Evolutionary conservation across 2,888 invertebrate species (phyloP).

Genomic region (Protodeltote pygarga): DNA sequence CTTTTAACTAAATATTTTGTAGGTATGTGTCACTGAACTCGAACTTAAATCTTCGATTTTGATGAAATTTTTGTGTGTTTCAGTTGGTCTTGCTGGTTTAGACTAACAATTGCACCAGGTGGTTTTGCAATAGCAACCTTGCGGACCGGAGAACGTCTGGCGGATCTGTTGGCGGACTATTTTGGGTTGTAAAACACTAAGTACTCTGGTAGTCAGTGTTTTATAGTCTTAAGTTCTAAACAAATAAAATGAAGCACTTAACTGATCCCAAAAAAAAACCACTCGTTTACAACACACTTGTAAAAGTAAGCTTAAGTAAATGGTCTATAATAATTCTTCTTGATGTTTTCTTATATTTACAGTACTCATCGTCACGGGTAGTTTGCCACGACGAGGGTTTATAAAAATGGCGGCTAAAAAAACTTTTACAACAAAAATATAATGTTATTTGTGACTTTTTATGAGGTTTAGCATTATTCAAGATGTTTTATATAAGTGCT

Average conservation of each 20-base stretch:
- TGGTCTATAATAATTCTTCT: constrained; percentile 35
- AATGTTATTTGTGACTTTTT: constrained; percentile 26
- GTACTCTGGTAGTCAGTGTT: too few relatives aligned
- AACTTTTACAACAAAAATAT: constrained; percentile 32
- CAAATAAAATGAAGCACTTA: not conserved
- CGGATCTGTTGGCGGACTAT: too few relatives aligned
- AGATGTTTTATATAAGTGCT: constrained; percentile 13
- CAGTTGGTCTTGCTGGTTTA: too few relatives aligned
- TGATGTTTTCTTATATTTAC: constrained; percentile 42
- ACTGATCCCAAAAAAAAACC: not conserved
- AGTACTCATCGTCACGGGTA: constrained; percentile 37
- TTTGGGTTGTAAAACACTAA: too few relatives aligned
- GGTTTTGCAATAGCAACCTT: too few relatives aligned
- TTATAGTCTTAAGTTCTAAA: too few relatives aligned
- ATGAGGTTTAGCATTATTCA: constrained; percentile 19
- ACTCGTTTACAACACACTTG: constrained; percentile 18
- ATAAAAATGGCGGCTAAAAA: constrained; percentile 31
- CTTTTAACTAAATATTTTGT: too few relatives aligned
- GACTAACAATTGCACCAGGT: too few relatives aligned
- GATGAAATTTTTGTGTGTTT: too few relatives aligned
- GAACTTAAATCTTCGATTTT: too few relatives aligned
- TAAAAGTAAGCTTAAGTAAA: constrained; percentile 19
- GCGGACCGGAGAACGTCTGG: too few relatives aligned
- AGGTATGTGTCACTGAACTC: too few relatives aligned
- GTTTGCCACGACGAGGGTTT: constrained; percentile 29